Base-by-base conservation (phyloP, 1,140 invertebrate species). In the Oryctes rhinoceros region DNA sequence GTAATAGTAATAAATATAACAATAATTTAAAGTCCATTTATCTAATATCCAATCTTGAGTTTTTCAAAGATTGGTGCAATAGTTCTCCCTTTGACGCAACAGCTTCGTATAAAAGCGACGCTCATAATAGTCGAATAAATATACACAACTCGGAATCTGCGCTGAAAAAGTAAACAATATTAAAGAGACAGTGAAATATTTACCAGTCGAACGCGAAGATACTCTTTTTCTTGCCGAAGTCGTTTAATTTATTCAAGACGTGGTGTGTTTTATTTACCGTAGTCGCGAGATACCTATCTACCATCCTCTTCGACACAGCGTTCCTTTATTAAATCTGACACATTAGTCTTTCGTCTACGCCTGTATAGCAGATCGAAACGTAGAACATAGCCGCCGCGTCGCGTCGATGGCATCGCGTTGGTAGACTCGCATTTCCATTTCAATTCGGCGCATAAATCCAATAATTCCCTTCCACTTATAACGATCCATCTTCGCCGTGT, bases 381-480 rank as follows among this genome's bases (percentile, higher is more conserved):
- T 4, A 53, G n/a, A 53, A 13, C 49, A 13, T 11, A 4, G 49
- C 49, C 11, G 13, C n/a, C 49, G 53, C 24, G 24, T 30, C 24
- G 24, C 24, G 24, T 30, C 24, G 24, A 30, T 30, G 24, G 24
- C 24, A 18, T 59, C 5, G 53, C n/a, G n/a, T 18, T 59, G 53
- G 18, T 6, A n/a, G 53, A 59, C 6, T n/a, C 53, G 53, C 18
- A 59, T 59, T 59, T 59, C 53, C 53, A 59, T 59, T 59, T 18
- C 53, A 59, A 59, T 59, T 59, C 53, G 5, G 53, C 6, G 18
- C 53, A 59, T 59, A 59, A 59, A 59, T 59, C 53, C 53, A 59
- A 59, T 59, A 59, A 59, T 59, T 59, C 53, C 53, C 53, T 59
- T 18, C 53, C 53, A 59, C 53, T 59, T 59, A 59, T 59, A 59